These are phyloP conservation scores for Sebastes flavidus DNA, from an alignment of 2,797 vertebrate genomes.

Conservation along the genomic window DNA sequence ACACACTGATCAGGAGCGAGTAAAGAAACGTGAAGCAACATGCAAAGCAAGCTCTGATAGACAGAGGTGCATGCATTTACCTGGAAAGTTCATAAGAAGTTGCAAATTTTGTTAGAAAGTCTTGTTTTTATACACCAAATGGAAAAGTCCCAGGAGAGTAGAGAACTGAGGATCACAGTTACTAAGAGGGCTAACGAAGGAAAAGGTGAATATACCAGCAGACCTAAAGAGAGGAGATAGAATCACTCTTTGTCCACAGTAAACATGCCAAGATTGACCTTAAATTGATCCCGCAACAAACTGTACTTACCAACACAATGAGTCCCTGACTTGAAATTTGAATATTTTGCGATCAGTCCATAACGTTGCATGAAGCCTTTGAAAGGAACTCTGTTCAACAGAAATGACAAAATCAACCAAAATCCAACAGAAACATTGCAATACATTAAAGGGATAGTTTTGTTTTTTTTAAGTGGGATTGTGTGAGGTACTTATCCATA, in stretches of 20 bases:
- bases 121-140: constrained; percentile 46
- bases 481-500: not conserved
- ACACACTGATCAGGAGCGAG: not conserved
- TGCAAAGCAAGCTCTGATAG: constrained; percentile 25
- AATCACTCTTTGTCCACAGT: constrained; percentile 31
- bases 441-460: not conserved
- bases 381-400: constrained; percentile 86
- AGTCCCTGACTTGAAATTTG: constrained; percentile 7
- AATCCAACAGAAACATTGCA: not conserved
- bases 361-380: constrained; percentile 90
- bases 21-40: constrained; percentile 9
- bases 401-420: constrained; percentile 5
- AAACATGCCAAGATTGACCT: constrained; percentile 10
- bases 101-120: constrained; percentile 55
- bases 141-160: constrained; percentile 58
- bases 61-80: constrained; percentile 70
- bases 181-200: constrained; percentile 49
- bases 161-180: constrained; percentile 39
- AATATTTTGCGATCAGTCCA: constrained; percentile 75
- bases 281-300: not conserved
- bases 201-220: constrained; percentile 54
- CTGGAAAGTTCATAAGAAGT: constrained; percentile 59
- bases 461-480: not conserved
- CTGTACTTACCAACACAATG: constrained; percentile 69
- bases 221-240: constrained; percentile 55